phyloP scores from a whole-genome alignment of 2,888 invertebrate genomes.

The Drosophila demipolita region DNA sequence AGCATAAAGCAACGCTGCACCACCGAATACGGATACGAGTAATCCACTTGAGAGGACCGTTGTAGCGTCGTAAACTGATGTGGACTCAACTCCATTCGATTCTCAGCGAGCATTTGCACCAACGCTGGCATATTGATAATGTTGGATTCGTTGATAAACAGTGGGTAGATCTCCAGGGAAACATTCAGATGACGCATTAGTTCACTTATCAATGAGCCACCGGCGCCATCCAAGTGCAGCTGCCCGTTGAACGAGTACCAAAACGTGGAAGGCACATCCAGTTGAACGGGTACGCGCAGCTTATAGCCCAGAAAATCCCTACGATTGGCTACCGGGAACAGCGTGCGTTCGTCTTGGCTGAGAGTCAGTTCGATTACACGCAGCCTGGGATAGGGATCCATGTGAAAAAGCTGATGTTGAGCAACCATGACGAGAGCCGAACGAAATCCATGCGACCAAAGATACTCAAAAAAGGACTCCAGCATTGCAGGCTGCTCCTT shows the following conservation, averaged over 20 bases:
- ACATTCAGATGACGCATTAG: slow-evolving; percentile 66
- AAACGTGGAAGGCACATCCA: slow-evolving; percentile 65
- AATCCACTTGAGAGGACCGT: slow-evolving; percentile 42
- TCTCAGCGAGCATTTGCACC: slow-evolving; percentile 28
- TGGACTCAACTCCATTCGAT: slow-evolving; percentile 60
- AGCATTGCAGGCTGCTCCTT: slow-evolving; percentile 2
- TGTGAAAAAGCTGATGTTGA: slow-evolving; percentile 43
- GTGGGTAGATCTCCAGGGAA: slow-evolving; percentile 42
- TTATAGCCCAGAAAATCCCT: slow-evolving; percentile 54
- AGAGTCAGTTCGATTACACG: slow-evolving; percentile 30
- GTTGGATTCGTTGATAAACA: slow-evolving; percentile 57
- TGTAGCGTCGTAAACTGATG: slow-evolving; percentile 61
- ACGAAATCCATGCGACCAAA: slow-evolving; percentile 63
- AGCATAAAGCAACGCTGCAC: slow-evolving; percentile 65
- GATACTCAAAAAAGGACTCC: slow-evolving; percentile 44
- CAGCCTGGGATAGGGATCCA: slow-evolving; percentile 69
- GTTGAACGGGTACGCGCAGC: slow-evolving; percentile 64
- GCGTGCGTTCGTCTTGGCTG: slow-evolving; percentile 1
- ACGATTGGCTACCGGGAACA: slow-evolving; percentile 51
- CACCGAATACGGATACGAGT: slow-evolving; percentile 62
- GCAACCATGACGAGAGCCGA: slow-evolving; percentile 56
- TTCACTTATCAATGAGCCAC: slow-evolving; percentile 53
- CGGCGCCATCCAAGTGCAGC: slow-evolving; percentile 51
- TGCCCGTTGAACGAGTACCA: slow-evolving; percentile 37
- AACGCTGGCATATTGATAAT: slow-evolving; percentile 53